Conservation (phyloP, 1,140 invertebrate genomes). For the Theocolax elegans region DNA sequence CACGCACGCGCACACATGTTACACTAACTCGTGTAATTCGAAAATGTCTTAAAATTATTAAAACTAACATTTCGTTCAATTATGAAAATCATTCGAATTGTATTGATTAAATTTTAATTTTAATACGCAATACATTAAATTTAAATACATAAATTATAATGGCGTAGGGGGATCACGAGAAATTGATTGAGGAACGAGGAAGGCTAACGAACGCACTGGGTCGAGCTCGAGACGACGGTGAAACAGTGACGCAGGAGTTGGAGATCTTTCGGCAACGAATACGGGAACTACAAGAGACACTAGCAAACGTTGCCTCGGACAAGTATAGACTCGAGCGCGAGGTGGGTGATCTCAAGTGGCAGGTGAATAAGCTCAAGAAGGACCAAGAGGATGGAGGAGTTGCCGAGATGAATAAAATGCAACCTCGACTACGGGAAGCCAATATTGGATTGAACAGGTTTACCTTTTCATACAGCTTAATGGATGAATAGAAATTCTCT, state of each 20-base stretch:
- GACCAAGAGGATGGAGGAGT: constrained; percentile 26
- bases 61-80: no score
- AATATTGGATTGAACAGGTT: neutral
- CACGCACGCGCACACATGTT: no score
- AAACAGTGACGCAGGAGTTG: neutral
- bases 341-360: constrained; percentile 30
- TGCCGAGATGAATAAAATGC: constrained; percentile 4
- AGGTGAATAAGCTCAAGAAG: constrained; percentile 28
- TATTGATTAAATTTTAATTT: no score
- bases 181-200: neutral
- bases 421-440: no score
- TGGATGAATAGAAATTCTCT: no score
- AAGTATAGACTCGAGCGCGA: constrained; percentile 31
- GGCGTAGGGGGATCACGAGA: neutral
- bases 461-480: no score
- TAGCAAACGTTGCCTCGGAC: neutral
- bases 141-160: no score
- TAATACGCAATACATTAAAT: no score
- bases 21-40: no score
- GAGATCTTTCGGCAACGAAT: neutral
- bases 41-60: no score
- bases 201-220: neutral
- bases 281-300: neutral
- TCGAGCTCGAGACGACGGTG: neutral
- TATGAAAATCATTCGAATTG: no score